Conservation (phyloP, 2,888 invertebrate species). For the Heteropelma amictum region DNA sequence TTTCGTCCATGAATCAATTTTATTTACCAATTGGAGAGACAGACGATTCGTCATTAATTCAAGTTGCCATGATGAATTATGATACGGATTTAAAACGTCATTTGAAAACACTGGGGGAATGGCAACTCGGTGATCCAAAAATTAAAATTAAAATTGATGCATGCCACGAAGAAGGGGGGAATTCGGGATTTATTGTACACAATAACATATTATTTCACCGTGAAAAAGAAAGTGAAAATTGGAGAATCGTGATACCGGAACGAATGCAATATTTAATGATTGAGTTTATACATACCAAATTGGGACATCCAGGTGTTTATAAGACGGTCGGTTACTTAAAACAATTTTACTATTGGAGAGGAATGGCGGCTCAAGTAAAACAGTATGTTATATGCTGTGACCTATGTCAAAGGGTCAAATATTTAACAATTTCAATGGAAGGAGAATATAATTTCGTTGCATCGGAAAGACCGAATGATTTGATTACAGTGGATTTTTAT, state of each 20-base stretch:
- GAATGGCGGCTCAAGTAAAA: not conserved
- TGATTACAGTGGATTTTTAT: not conserved
- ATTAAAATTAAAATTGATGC: not conserved
- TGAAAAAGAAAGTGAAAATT: not conserved
- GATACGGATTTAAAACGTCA: not conserved
- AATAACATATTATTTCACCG: not conserved
- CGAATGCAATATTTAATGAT: not conserved
- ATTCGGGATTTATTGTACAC: not conserved
- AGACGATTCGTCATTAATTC: not conserved
- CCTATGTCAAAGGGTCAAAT: slow-evolving; percentile 43
- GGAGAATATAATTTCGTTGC: slow-evolving; percentile 26
- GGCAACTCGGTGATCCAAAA: not conserved
- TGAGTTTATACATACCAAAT: not conserved
- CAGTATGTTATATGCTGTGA: not conserved
- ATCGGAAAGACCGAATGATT: not conserved
- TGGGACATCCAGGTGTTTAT: not conserved
- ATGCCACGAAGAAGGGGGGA: not conserved
- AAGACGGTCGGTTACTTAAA: not conserved
- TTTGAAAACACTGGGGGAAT: not conserved
- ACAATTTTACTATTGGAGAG: slow-evolving; percentile 10
- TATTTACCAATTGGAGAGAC: not conserved
- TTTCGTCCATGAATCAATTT: not conserved
- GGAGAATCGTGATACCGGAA: not conserved
- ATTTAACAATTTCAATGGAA: slow-evolving; percentile 27
- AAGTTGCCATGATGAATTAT: not conserved